phyloP scores from a whole-genome alignment of 2,888 invertebrate species.

The Exocentrus adspersus region DNA sequence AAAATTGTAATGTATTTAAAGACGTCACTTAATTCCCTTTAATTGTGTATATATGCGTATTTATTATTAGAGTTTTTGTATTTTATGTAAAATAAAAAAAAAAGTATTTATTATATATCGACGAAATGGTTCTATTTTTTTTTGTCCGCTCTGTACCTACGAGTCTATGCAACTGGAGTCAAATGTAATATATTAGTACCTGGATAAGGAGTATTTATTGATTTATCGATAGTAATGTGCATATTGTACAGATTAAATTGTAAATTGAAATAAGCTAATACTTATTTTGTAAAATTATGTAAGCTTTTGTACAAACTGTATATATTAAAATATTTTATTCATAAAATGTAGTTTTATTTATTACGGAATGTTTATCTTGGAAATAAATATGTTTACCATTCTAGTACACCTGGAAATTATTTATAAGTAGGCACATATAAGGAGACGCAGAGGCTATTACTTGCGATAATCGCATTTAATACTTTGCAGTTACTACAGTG shows the following conservation, averaged over 20 bases:
- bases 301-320: conserved; percentile 62
- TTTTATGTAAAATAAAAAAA: no score
- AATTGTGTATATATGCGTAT: neutral
- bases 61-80: neutral
- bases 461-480: no score
- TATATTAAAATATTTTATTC: conserved; percentile 58
- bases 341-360: conserved; percentile 38
- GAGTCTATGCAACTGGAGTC: conserved; percentile 49
- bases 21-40: neutral
- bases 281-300: conserved; percentile 54
- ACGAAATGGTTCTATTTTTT: conserved; percentile 8
- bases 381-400: neutral
- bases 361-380: neutral
- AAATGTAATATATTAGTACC: conserved; percentile 64
- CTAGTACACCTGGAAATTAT: no score
- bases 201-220: conserved; percentile 63
- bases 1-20: neutral
- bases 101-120: no score
- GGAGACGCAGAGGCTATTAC: no score
- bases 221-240: conserved; percentile 55
- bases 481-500: no score
- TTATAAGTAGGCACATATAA: no score
- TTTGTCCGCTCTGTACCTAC: conserved; percentile 9
- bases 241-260: conserved; percentile 56
- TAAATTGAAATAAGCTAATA: conserved; percentile 49